A percentile compares a stretch with the other conserved stretches of the same genome.
phyloP scores from a whole-genome alignment of 2,888 invertebrate species.

The Lycia hirtaria region DNA sequence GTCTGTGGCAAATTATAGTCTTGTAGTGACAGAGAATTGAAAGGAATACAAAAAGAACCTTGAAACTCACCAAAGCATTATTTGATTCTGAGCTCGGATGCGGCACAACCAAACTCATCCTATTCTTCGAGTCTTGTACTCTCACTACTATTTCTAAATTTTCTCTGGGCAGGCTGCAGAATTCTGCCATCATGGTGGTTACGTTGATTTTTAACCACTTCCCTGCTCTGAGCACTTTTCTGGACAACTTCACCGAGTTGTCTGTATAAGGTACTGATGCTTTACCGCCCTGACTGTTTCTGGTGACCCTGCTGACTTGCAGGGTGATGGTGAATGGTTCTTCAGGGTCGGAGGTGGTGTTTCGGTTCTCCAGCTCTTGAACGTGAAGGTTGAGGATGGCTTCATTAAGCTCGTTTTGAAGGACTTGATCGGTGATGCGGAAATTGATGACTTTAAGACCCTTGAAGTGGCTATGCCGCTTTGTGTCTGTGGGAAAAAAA shows the following conservation, averaged over 20 bases:
- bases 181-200: constrained; percentile 90
- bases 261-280: constrained; percentile 72
- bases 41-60: too few relatives aligned
- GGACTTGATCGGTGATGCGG: constrained; percentile 89
- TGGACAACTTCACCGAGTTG: constrained; percentile 75
- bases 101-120: constrained; percentile 88
- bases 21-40: too few relatives aligned
- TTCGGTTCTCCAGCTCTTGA: constrained; percentile 74
- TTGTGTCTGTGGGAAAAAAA: constrained; percentile 82
- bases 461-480: constrained; percentile 88
- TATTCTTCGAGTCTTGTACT: constrained; percentile 86
- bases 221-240: constrained; percentile 83
- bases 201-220: constrained; percentile 92
- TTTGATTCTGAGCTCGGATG: constrained; percentile 86
- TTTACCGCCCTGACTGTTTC: constrained; percentile 71
- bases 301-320: constrained; percentile 75
- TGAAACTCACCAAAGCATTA: constrained; percentile 79
- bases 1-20: too few relatives aligned
- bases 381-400: constrained; percentile 90
- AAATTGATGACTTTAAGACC: constrained; percentile 89
- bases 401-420: constrained; percentile 88
- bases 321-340: constrained; percentile 70
- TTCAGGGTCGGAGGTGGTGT: constrained; percentile 64
- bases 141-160: constrained; percentile 92
- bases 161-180: constrained; percentile 90